phyloP scores from a whole-genome alignment of 2,113 vertebrate genomes.

The Dipodomys stephensi region DNA sequence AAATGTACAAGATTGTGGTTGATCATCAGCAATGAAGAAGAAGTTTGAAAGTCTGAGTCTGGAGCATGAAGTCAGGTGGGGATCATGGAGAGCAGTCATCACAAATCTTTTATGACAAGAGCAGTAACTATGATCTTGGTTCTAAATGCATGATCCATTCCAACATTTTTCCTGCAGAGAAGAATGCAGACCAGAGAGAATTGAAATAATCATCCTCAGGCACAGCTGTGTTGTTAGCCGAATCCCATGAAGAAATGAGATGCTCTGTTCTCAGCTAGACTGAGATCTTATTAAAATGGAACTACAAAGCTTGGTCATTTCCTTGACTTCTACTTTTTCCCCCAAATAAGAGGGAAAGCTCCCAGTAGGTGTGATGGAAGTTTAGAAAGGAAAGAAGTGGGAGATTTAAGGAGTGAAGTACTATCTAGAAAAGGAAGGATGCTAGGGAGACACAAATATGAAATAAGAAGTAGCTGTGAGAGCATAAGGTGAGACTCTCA shows the following conservation, averaged over 20 bases:
- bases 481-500: not conserved
- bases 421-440: not conserved
- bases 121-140: not conserved
- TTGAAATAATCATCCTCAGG: not conserved
- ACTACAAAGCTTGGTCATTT: not conserved
- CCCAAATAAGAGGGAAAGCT: not conserved
- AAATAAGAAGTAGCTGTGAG: not conserved
- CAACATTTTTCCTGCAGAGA: not conserved
- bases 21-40: not conserved
- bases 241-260: not conserved
- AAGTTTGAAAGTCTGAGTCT: not conserved
- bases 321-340: not conserved
- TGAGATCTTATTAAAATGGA: constrained; percentile 20
- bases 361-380: not conserved
- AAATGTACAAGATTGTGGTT: not conserved
- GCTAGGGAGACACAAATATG: not conserved
- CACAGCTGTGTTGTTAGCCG: not conserved
- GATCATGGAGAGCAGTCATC: not conserved
- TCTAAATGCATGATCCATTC: not conserved
- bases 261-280: not conserved
- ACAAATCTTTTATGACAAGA: not conserved
- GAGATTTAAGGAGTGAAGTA: not conserved
- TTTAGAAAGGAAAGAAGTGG: not conserved
- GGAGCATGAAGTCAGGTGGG: not conserved
- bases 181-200: constrained; percentile 14